Evolutionary conservation across 1,140 invertebrate species (phyloP).

Genomic region (Heliconius nattereri): DNA sequence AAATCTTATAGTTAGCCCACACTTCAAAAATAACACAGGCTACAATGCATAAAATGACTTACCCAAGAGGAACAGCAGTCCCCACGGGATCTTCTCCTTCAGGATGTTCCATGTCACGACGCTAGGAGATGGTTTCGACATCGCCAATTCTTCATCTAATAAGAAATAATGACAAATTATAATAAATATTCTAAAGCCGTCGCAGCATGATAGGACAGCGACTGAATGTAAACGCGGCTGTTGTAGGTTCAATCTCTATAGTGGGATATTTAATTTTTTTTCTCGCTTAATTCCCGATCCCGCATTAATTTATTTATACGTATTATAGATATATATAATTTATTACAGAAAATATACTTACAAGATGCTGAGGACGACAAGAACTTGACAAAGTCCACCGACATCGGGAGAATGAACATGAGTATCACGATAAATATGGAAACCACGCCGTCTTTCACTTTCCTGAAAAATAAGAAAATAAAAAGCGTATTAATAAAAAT

Average conservation of each 20-base stretch:
- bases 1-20: too few relatives aligned
- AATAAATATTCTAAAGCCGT: too few relatives aligned
- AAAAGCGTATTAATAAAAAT: too few relatives aligned
- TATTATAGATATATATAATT: not conserved
- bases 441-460: slow-evolving; percentile 90
- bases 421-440: slow-evolving; percentile 90
- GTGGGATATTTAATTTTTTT: too few relatives aligned
- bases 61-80: slow-evolving; percentile 87
- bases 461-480: slow-evolving; percentile 66
- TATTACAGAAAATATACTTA: slow-evolving; percentile 42
- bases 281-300: too few relatives aligned
- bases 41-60: slow-evolving; percentile 37
- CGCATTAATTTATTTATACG: too few relatives aligned
- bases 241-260: too few relatives aligned
- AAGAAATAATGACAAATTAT: slow-evolving; percentile 17
- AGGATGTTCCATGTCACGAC: slow-evolving; percentile 90
- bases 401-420: slow-evolving; percentile 90
- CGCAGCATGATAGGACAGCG: too few relatives aligned
- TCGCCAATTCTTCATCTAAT: slow-evolving; percentile 79
- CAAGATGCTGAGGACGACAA: slow-evolving; percentile 77
- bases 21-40: too few relatives aligned
- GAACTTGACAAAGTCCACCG: slow-evolving; percentile 87
- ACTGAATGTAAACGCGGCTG: too few relatives aligned
- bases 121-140: slow-evolving; percentile 82
- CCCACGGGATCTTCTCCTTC: slow-evolving; percentile 90